Evolutionary conservation across 2,888 invertebrate species (phyloP), one percentile per base, ranked within the genome.

Genomic region (Melanchra persicariae): DNA sequence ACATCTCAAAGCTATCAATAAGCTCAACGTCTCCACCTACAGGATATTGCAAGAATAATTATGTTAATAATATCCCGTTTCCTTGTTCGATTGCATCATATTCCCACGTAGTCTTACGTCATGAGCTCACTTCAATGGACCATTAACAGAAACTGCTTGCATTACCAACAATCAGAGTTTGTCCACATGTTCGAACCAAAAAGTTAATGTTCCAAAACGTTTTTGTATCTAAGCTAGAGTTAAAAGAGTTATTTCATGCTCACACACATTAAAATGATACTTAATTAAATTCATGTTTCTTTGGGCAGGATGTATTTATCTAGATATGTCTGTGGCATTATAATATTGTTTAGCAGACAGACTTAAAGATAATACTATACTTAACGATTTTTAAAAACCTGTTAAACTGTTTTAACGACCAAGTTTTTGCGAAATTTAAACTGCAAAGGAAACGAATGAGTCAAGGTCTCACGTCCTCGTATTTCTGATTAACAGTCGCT

Each of bases 81-180:
- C 86, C 87, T 87, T 73, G 77, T 90, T 62, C 77, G 84, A 88
- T 90, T 90, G 85, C 79, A 87, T 87, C 82, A 83, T 69, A 86
- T 93, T 94, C 94, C 93, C 93, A 94, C 93, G 92, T 88, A 88
- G 73, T 86, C 86, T 90, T 90, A 86, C 91, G 91, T 93, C 94
- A 93, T 89, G 87, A 89, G 89, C 88, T 89, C 83, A 85, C 77
- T 86, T 86, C 86, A 88, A 90, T 89, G 90, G 89, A 86, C 87
- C 91, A 91, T 91, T 91, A 90, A 87, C 80, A 87, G 86, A 89
- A 90, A 88, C 84, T 88, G 81, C 85, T 86, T 87, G 85, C 74
- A 84, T 85, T 89, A 87, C 85, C 71, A 78, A 78, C 80, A 83
- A 87, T 87, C 88, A 88, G 91, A 91, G 90, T 89, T 89, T 83